Evolutionary conservation across 2,113 vertebrate species (phyloP), one percentile per base, ranked within the genome.

Genomic region (Coptodon bakossiorum): DNA sequence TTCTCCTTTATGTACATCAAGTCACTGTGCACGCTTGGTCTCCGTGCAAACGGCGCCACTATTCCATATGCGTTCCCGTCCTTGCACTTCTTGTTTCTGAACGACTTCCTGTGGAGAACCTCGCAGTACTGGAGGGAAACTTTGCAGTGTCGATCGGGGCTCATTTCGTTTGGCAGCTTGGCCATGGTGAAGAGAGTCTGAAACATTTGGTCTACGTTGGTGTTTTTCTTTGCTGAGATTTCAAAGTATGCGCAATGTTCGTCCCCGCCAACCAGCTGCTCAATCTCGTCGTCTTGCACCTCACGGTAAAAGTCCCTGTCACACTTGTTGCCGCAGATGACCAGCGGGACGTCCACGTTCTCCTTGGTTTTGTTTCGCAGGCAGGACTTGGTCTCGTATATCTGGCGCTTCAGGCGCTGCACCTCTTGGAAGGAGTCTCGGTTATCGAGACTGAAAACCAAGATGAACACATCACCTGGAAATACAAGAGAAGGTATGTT

Each of bases 21-120:
- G 97, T 99, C 99, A 45, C 98, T 99, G 96, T 99, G 98, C 88
- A 99, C 98, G 80, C 98, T 99, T 12, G 98, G 98, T 31, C 98
- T 92, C 61, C 98, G 97, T 52, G 99, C 99, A 4, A 98, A 99
- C 43, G 98, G 98, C 3, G 97, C 98, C 92, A 99, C 96, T 43
- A 99, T 96, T 68, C 98, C 98, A 1, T 98, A 98, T 3, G 98
- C 98, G 54, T 98, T 98, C 3, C 97, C 96, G 0, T 98, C 98
- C 13, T 98, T 98, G 82, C 97, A 95, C 90, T 97, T 98, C 89
- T 97, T 97, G 93, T 81, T 96, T 45, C 97, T 96, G 93, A 98
- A 94, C 0, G 97, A 96, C 87, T 99, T 98, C 92, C 97, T 97
- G 88, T 97, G 98, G 78, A 99, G 95, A 34, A 97, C 95, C 89